A percentile compares a stretch with the other conserved stretches of the same genome.
Conservation (phyloP, 2,113 vertebrate species). For the Dromas ardeola region DNA sequence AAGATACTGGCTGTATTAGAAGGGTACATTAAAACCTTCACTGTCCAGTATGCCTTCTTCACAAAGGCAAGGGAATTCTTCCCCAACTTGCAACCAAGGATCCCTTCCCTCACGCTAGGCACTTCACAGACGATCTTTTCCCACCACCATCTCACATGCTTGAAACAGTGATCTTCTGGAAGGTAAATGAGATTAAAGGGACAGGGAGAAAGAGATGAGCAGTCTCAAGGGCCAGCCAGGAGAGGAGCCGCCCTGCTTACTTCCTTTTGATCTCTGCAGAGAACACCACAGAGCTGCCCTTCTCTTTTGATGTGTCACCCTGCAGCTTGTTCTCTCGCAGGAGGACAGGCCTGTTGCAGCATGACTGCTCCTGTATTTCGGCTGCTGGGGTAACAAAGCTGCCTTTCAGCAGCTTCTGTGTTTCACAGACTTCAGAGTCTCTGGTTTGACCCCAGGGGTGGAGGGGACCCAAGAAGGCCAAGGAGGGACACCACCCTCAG, state of each 20-base stretch:
- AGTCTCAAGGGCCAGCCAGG: neutral
- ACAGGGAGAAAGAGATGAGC: neutral
- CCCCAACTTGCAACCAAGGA: neutral
- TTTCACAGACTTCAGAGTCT: neutral
- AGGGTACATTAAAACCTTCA: neutral
- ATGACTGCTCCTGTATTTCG: neutral
- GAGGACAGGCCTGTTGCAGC: neutral
- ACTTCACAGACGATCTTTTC: neutral
- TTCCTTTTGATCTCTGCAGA: neutral
- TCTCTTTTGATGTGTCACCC: slow-evolving; percentile 48
- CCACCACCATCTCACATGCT: neutral
- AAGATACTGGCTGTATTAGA: neutral
- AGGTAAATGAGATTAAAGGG: neutral
- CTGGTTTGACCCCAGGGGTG: neutral
- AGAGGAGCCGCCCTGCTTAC: neutral
- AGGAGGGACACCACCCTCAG: neutral
- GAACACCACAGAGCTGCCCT: neutral
- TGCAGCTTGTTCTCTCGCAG: neutral
- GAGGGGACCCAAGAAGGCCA: neutral
- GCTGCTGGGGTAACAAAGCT: neutral
- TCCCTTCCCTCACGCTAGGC: neutral
- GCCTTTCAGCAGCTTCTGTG: neutral
- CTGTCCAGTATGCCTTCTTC: neutral
- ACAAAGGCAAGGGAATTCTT: neutral
- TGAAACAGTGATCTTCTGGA: neutral